Evolutionary conservation across 2,113 vertebrate species (phyloP).

Genomic region (Echinops telfairi): DNA sequence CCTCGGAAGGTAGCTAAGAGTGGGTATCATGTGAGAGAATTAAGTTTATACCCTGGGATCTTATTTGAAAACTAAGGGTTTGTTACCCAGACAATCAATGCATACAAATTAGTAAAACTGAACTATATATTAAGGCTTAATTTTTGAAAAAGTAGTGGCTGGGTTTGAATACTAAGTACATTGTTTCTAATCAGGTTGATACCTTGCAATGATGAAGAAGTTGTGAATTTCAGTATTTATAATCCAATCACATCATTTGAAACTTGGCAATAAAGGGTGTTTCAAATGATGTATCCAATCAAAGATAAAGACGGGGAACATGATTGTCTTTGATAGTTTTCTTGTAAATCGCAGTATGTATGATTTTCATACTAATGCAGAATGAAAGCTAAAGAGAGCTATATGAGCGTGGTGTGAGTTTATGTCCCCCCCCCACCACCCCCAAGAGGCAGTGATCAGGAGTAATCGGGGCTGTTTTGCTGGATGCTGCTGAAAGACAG

Average conservation of each 20-base stretch:
- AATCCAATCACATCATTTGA: conserved; percentile 47
- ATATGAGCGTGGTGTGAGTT: not conserved
- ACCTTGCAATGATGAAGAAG: conserved; percentile 46
- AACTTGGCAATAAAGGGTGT: not conserved
- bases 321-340: conserved; percentile 56
- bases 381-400: conserved; percentile 22
- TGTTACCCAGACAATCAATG: not conserved
- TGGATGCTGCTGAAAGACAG: not conserved
- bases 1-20: too few species aligned
- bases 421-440: not conserved
- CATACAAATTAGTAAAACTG: not conserved
- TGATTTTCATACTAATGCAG: conserved; percentile 35
- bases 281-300: conserved; percentile 56
- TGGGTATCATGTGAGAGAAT: too few species aligned
- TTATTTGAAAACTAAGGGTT: conserved; percentile 5
- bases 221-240: conserved; percentile 42
- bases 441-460: not conserved
- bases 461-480: not conserved
- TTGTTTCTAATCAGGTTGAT: conserved; percentile 42
- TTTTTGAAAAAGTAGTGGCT: not conserved
- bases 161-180: not conserved
- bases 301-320: conserved; percentile 61
- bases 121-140: not conserved
- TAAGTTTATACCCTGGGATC: not conserved
- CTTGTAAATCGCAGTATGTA: conserved; percentile 37